A percentile compares a stretch with the other conserved stretches of the same genome.
Evolutionary conservation across 2,113 vertebrate species (phyloP).

Genomic region (Hylia prasina): DNA sequence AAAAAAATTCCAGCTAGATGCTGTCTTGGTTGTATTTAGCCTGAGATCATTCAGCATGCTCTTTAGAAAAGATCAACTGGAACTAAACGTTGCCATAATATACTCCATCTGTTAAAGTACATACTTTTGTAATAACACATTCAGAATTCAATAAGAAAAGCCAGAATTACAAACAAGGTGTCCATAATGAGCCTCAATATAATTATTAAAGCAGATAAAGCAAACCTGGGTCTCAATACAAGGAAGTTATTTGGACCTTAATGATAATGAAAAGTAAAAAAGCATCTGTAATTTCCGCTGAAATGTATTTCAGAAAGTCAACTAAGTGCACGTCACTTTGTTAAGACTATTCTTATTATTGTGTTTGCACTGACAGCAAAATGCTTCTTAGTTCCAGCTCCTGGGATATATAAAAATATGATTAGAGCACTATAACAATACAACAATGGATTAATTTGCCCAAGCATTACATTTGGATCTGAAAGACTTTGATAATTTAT

Average conservation of each 20-base stretch:
- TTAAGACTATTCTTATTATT: slow-evolving; percentile 70
- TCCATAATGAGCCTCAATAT: slow-evolving; percentile 54
- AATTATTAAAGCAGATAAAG: slow-evolving; percentile 66
- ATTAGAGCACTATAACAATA: slow-evolving; percentile 66
- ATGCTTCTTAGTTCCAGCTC: slow-evolving; percentile 65
- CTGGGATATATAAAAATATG: slow-evolving; percentile 66
- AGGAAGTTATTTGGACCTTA: slow-evolving; percentile 63
- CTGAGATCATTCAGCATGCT: background rate
- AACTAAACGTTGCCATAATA: slow-evolving; percentile 39
- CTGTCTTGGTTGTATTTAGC: background rate
- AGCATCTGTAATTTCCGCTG: slow-evolving; percentile 62
- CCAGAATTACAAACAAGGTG: slow-evolving; percentile 61
- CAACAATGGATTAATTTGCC: slow-evolving; percentile 69
- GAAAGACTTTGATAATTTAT: slow-evolving; percentile 60
- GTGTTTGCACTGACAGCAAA: slow-evolving; percentile 68
- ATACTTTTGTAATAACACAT: slow-evolving; percentile 47
- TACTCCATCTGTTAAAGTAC: slow-evolving; percentile 42
- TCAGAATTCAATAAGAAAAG: slow-evolving; percentile 52
- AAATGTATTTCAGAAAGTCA: slow-evolving; percentile 63
- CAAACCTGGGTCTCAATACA: slow-evolving; percentile 44
- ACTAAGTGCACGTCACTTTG: slow-evolving; percentile 66
- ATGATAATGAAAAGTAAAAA: slow-evolving; percentile 70
- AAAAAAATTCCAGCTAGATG: background rate
- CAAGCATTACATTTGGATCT: slow-evolving; percentile 34
- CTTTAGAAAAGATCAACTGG: slow-evolving; percentile 53